A percentile compares a stretch with the other conserved stretches of the same genome.
Evolutionary conservation across 2,888 invertebrate species (phyloP).

Genomic region (Drosophila lutescens): DNA sequence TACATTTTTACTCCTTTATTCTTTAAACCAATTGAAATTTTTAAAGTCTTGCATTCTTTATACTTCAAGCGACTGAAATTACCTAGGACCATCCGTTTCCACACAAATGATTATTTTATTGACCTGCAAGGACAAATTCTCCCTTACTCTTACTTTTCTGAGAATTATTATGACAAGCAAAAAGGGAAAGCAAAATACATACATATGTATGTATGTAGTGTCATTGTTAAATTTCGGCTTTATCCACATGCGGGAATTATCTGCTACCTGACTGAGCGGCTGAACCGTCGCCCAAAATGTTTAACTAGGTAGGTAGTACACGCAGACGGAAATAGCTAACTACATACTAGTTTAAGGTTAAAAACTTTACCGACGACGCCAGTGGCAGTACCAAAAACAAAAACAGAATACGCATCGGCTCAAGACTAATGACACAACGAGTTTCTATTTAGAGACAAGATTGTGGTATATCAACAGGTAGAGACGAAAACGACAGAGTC

Average conservation of each 20-base stretch:
- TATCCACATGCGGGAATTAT: neutral
- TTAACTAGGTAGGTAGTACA: slow-evolving; percentile 32
- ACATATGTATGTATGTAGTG: neutral
- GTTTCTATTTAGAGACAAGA: slow-evolving; percentile 75
- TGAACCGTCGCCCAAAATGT: neutral
- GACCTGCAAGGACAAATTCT: slow-evolving; percentile 1
- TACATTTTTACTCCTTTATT: too few species aligned
- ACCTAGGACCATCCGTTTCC: neutral
- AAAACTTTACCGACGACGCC: slow-evolving; percentile 45
- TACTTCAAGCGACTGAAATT: neutral
- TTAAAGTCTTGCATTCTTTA: neutral
- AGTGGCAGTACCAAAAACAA: slow-evolving; percentile 27
- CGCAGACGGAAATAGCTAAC: slow-evolving; percentile 62
- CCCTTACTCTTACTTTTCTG: neutral
- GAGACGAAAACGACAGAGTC: slow-evolving; percentile 45
- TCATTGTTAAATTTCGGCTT: neutral
- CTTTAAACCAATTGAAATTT: too few species aligned
- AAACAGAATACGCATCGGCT: slow-evolving; percentile 24
- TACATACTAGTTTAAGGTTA: slow-evolving; percentile 76
- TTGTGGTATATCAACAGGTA: slow-evolving; percentile 76
- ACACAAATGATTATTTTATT: neutral
- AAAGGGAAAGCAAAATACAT: neutral
- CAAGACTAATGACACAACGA: slow-evolving; percentile 72
- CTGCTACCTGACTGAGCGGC: slow-evolving; percentile 24
- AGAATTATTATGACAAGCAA: neutral